Conservation (phyloP, 2,797 vertebrate genomes). For the Leucoraja ocellata region DNA sequence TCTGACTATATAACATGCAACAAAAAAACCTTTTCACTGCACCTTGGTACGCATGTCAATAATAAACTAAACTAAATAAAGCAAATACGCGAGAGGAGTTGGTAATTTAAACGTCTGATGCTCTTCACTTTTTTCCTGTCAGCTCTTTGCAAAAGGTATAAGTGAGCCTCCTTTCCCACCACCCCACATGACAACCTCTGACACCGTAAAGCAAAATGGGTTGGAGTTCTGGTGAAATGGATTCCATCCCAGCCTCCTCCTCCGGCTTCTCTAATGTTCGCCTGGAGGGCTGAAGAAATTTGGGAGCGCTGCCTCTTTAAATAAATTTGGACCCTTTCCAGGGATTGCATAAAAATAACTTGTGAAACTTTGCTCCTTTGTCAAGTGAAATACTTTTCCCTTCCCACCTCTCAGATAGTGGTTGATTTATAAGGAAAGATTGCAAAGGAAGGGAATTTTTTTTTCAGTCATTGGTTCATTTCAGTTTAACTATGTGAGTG, state of each 20-base stretch:
- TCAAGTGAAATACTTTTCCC: constrained; percentile 34
- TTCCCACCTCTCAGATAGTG: constrained; percentile 30
- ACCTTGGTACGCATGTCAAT: too few species aligned
- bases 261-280: neutral
- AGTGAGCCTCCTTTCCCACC: neutral
- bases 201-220: neutral
- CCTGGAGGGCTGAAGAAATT: neutral
- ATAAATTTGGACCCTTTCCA: constrained; percentile 25
- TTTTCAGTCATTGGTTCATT: constrained; percentile 10
- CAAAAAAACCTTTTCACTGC: too few species aligned
- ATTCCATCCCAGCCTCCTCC: neutral
- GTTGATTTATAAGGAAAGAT: constrained; percentile 35
- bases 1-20: too few species aligned
- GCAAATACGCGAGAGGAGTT: neutral
- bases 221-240: neutral
- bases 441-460: constrained; percentile 34
- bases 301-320: neutral
- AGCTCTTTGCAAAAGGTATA: neutral
- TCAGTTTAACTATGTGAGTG: constrained; percentile 27
- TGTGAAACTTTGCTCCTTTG: constrained; percentile 35
- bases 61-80: too few species aligned
- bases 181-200: neutral
- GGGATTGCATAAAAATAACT: constrained; percentile 28
- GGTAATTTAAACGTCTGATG: neutral
- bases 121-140: neutral